Evolutionary conservation across 1,140 invertebrate species (phyloP).

Genomic region (Palaemon carinicauda): DNA sequence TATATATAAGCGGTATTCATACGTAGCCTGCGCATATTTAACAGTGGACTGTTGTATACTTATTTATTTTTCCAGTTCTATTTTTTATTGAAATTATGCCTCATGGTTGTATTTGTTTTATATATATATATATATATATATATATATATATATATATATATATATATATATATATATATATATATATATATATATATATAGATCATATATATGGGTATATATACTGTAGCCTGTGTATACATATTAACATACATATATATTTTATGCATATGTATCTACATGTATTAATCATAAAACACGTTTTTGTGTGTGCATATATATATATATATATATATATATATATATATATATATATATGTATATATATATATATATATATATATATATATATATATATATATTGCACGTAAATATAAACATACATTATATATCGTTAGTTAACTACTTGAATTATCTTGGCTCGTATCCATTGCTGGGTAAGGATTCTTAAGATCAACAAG

Average conservation of each 20-base stretch:
- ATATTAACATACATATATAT: background rate
- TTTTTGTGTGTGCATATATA: background rate
- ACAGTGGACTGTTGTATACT: too few relatives aligned
- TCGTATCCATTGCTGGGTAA: too few relatives aligned
- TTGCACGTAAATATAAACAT: background rate
- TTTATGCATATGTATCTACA: background rate
- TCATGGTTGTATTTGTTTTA: too few relatives aligned
- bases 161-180: slow-evolving; percentile 1
- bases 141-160: background rate
- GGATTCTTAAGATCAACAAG: too few relatives aligned
- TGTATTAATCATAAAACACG: background rate
- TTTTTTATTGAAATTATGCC: too few relatives aligned
- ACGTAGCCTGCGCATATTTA: too few relatives aligned
- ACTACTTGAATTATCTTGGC: too few relatives aligned
- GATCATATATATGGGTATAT: too few relatives aligned
- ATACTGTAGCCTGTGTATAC: too few relatives aligned
- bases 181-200: slow-evolving; percentile 9
- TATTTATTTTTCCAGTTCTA: too few relatives aligned
- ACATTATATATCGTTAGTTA: too few relatives aligned
- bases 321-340: background rate
- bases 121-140: background rate
- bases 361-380: background rate
- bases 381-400: background rate
- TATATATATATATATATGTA: background rate
- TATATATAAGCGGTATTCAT: too few relatives aligned